A percentile compares a stretch with the other conserved stretches of the same genome.
These are phyloP conservation scores for Sinosuthora webbiana DNA, from an alignment of 2,113 vertebrate species.

Conservation along the genomic window DNA sequence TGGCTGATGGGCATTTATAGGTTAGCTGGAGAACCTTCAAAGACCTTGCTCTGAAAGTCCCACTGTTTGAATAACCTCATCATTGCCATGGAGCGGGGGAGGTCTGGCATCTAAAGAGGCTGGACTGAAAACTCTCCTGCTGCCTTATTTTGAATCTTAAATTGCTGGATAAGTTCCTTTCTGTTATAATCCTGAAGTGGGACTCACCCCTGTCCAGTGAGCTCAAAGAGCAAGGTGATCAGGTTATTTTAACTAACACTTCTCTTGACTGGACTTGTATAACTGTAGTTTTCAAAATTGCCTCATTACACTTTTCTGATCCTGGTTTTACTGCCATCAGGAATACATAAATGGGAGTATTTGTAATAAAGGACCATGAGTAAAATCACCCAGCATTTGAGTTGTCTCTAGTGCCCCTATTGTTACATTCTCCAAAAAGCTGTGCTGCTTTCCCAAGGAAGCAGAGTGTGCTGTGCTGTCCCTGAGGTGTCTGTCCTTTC, in stretches of 20 bases:
- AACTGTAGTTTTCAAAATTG: not conserved
- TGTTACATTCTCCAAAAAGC: not conserved
- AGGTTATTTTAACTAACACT: not conserved
- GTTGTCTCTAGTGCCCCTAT: not conserved
- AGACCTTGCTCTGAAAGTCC: not conserved
- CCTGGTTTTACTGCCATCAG: not conserved
- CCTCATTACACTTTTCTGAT: not conserved
- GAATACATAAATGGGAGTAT: not conserved
- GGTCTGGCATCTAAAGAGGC: not conserved
- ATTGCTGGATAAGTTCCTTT: not conserved
- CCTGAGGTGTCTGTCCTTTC: not conserved
- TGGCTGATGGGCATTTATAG: not conserved
- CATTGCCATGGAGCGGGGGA: rapidly evolving
- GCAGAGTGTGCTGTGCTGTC: not conserved
- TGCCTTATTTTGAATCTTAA: not conserved
- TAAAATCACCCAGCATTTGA: not conserved
- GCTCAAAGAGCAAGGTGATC: not conserved
- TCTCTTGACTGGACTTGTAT: not conserved
- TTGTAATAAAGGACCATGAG: not conserved
- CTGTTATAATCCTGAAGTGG: not conserved
- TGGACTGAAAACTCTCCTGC: not conserved
- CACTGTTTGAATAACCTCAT: not conserved
- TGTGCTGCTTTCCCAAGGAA: not conserved
- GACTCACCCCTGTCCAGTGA: not conserved
- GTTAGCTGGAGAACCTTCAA: not conserved